These are phyloP conservation scores for Hirtodrosophila confusa DNA, from an alignment of 2,888 invertebrate species.

Conservation along the genomic window DNA sequence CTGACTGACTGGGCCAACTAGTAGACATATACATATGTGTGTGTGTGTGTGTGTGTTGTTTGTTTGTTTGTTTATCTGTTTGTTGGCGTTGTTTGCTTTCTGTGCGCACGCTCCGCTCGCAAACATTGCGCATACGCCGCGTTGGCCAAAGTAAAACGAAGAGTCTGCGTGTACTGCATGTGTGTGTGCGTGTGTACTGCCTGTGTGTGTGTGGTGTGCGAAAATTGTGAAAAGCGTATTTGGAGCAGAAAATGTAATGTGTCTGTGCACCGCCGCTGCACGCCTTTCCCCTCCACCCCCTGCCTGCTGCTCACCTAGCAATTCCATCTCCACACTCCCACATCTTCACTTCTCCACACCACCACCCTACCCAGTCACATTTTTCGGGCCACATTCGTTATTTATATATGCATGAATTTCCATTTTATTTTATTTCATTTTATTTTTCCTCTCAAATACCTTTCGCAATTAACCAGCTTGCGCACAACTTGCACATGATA, in stretches of 20 bases:
- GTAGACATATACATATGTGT: slow-evolving; percentile 7
- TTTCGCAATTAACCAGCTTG: slow-evolving; percentile 43
- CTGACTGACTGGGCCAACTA: slow-evolving; percentile 37
- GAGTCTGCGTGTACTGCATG: slow-evolving; percentile 48
- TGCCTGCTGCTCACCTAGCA: not conserved
- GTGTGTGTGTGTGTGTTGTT: slow-evolving; percentile 32
- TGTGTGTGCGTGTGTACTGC: slow-evolving; percentile 22
- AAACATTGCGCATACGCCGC: slow-evolving; percentile 76
- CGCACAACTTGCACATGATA: slow-evolving; percentile 26
- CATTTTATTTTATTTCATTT: slow-evolving; percentile 23
- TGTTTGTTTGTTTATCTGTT: slow-evolving; percentile 41
- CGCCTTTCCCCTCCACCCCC: slow-evolving; percentile 6
- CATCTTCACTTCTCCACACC: slow-evolving; percentile 6
- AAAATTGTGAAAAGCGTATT: slow-evolving; percentile 78
- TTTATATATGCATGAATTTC: slow-evolving; percentile 48
- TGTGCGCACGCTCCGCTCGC: slow-evolving; percentile 48
- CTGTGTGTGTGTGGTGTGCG: slow-evolving; percentile 37
- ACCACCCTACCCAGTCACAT: not conserved
- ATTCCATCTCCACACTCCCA: too few species aligned
- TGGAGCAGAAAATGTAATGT: slow-evolving; percentile 77
- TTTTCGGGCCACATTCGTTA: slow-evolving; percentile 26
- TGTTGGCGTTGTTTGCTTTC: slow-evolving; percentile 46
- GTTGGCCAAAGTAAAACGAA: slow-evolving; percentile 66
- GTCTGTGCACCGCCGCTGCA: slow-evolving; percentile 35
- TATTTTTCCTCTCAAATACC: not conserved